Conservation (phyloP, 2,888 invertebrate genomes). For the Eupithecia subfuscata region DNA sequence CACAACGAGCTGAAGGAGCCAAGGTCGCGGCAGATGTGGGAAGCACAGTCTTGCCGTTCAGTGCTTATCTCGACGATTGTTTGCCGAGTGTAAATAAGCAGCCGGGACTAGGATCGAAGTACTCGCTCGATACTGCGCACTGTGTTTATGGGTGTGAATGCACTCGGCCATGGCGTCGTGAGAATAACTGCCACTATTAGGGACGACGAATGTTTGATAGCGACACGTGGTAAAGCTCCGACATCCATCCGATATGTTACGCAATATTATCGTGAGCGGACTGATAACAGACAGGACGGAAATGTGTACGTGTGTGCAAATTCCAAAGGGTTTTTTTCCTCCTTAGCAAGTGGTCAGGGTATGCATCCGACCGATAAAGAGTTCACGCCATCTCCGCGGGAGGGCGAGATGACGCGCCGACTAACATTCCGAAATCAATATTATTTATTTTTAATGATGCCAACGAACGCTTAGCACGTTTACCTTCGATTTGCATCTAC, state of each 20-base stretch:
- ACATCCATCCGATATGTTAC: conserved; percentile 47
- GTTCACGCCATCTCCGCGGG: conserved; percentile 78
- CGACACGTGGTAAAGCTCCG: conserved; percentile 68
- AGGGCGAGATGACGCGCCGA: conserved; percentile 70
- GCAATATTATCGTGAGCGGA: conserved; percentile 51
- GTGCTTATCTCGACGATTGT: conserved; percentile 75
- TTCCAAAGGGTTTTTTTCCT: conserved; percentile 40
- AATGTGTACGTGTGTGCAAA: conserved; percentile 18
- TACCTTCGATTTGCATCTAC: conserved; percentile 70
- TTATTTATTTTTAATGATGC: conserved; percentile 80
- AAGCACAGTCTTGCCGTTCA: conserved; percentile 79
- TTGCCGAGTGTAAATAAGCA: conserved; percentile 78
- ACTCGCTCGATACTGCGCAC: conserved; percentile 60
- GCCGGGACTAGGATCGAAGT: conserved; percentile 57
- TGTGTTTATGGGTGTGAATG: conserved; percentile 75
- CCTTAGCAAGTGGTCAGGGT: conserved; percentile 48
- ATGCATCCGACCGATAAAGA: conserved; percentile 71
- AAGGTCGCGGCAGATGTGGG: conserved; percentile 83
- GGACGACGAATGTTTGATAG: conserved; percentile 63
- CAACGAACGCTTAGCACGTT: conserved; percentile 76
- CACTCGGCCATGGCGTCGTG: conserved; percentile 70
- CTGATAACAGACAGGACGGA: conserved; percentile 45
- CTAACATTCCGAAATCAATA: conserved; percentile 73
- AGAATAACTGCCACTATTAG: conserved; percentile 70
- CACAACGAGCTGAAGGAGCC: conserved; percentile 74